Evolutionary conservation across 2,113 vertebrate species (phyloP), one percentile per base, ranked within the genome.

Genomic region (Ageneiosus marmoratus): DNA sequence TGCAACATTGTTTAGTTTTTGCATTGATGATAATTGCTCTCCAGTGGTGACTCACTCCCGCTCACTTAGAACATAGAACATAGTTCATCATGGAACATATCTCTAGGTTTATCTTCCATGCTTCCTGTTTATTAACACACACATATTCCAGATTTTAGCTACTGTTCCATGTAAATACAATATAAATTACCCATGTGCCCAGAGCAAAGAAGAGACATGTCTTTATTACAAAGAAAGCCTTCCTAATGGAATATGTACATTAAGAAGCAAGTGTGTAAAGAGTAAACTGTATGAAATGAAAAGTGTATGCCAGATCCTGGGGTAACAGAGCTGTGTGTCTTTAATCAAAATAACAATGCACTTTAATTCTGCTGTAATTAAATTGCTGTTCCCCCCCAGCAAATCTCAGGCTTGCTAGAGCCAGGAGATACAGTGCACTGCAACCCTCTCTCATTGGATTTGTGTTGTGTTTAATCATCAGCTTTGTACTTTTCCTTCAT

Each of bases 281-380:
- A 88, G 79, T 84, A 90, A 91, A 92, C 87, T 86, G 37, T 74
- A 77, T 46, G 18, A 53, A 83, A 79, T 82, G 80, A 74, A 84
- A 77, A 65, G 73, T 37, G 51, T 73, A 56, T 67, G 37, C 58
- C 80, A 89, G 86, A 86, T 88, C 55, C n/a, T 72, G 73, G 80
- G 87, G 80, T 88, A 91, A 90, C 86, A 84, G 83, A 87, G 83
- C 89, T 62, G 79, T 79, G 84, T 85, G 89, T 87, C 84, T 93
- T 92, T 90, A 90, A 92, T 94, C 90, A 93, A 88, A 93, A 92
- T 88, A 93, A 92, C 89, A 92, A 91, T 92, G 87, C 85, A 83
- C 88, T 92, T 90, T 93, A 93, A 92, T 93, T 92, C 89, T 89
- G 74, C 85, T 82, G 92, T 93, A 94, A 93, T 94, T 92, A 93